Evolutionary conservation across 2,797 vertebrate genomes (phyloP).

Genomic region (Holocentrus rufus): DNA sequence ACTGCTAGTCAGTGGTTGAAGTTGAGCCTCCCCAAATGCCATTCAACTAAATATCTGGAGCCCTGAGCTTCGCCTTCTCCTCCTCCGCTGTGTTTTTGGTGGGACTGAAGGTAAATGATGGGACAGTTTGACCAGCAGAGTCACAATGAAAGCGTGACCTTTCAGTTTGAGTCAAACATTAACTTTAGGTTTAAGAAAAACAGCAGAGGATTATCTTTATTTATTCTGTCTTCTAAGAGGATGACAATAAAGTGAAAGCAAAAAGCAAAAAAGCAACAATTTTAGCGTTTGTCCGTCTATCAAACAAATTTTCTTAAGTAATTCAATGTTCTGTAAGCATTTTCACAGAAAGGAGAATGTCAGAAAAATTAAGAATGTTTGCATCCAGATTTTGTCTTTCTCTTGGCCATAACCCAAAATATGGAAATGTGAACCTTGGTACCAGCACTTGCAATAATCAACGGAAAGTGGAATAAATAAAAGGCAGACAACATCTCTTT

Average conservation of each 20-base stretch:
- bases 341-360: constrained; percentile 23
- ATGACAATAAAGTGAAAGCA: not conserved
- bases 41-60: constrained; percentile 51
- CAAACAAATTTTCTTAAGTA: constrained; percentile 27
- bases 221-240: constrained; percentile 17
- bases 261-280: constrained; percentile 28
- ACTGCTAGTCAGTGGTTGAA: constrained; percentile 73
- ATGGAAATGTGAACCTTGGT: constrained; percentile 63
- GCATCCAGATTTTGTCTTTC: constrained; percentile 17
- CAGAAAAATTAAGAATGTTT: constrained; percentile 6
- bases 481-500: constrained; percentile 78
- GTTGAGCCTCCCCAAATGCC: constrained; percentile 52
- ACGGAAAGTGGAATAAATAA: constrained; percentile 77
- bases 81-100: constrained; percentile 16
- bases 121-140: not conserved
- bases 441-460: constrained; percentile 71
- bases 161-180: constrained; percentile 31
- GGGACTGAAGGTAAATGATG: constrained; percentile 34
- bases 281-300: constrained; percentile 5
- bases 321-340: constrained; percentile 27
- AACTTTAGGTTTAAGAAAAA: not conserved
- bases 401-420: constrained; percentile 53
- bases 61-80: constrained; percentile 26
- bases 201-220: constrained; percentile 21
- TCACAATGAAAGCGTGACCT: constrained; percentile 29